Evolutionary conservation across 2,888 invertebrate species (phyloP).

Genomic region (Lepidocyrtoides sp.): DNA sequence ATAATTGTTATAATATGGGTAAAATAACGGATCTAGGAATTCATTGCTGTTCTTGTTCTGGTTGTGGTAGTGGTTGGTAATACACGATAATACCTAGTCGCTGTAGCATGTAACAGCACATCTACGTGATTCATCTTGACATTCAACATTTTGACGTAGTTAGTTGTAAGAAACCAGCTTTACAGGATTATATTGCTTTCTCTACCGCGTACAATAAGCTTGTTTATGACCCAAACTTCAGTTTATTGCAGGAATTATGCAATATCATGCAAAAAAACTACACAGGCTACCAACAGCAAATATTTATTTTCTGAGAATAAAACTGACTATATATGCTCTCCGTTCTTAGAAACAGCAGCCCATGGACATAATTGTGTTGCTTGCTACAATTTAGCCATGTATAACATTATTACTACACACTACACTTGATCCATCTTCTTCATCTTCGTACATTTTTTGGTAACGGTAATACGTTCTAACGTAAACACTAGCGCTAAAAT

Average conservation of each 20-base stretch:
- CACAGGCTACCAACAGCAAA: neutral
- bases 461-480: neutral
- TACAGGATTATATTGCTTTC: neutral
- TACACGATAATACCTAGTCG: too few species aligned
- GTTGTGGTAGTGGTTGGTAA: too few species aligned
- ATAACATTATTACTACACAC: too few species aligned
- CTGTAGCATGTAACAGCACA: neutral
- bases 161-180: slow-evolving; percentile 21
- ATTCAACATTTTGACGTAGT: slow-evolving; percentile 11
- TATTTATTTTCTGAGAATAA: neutral
- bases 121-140: neutral
- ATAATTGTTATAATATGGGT: too few species aligned
- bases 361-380: too few species aligned
- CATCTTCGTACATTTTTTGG: too few species aligned
- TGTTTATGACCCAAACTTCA: slow-evolving; percentile 39
- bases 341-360: neutral
- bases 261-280: slow-evolving; percentile 47
- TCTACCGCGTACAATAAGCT: neutral
- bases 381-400: too few species aligned
- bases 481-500: neutral
- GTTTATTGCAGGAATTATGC: slow-evolving; percentile 48
- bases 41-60: too few species aligned
- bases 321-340: neutral
- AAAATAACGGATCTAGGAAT: too few species aligned
- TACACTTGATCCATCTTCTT: too few species aligned